These are phyloP conservation scores for Exocentrus adspersus DNA, from an alignment of 2,888 invertebrate genomes.

Conservation along the genomic window DNA sequence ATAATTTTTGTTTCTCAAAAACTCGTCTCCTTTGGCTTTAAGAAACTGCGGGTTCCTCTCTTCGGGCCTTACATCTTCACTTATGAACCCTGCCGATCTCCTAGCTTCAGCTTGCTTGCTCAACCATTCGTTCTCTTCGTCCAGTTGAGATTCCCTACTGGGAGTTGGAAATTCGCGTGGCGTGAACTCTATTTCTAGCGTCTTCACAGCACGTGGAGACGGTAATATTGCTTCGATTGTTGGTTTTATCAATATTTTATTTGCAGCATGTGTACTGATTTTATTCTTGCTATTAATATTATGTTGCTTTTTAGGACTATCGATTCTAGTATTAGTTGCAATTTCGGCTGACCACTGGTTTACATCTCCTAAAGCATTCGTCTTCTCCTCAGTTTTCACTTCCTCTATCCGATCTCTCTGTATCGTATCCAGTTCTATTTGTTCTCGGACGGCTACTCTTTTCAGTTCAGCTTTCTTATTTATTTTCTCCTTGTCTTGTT, in stretches of 20 bases:
- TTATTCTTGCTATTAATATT: background rate
- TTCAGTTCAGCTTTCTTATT: slow-evolving; percentile 68
- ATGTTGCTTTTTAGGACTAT: background rate
- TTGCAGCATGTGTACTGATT: background rate
- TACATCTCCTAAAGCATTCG: slow-evolving; percentile 73
- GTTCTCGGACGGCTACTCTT: slow-evolving; percentile 69
- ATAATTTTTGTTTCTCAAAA: slow-evolving; percentile 79
- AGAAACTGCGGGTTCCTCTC: slow-evolving; percentile 87
- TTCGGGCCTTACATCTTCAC: slow-evolving; percentile 78
- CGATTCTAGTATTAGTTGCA: slow-evolving; percentile 5
- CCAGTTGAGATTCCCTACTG: slow-evolving; percentile 75
- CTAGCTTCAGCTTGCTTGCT: slow-evolving; percentile 80
- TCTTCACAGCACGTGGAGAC: slow-evolving; percentile 67
- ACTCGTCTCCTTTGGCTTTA: slow-evolving; percentile 82
- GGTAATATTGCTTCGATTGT: slow-evolving; percentile 61
- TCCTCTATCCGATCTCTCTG: slow-evolving; percentile 72
- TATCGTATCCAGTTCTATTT: slow-evolving; percentile 69
- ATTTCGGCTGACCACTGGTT: slow-evolving; percentile 59
- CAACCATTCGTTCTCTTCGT: slow-evolving; percentile 83
- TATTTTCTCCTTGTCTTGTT: slow-evolving; percentile 66
- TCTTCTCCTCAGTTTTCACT: slow-evolving; percentile 71
- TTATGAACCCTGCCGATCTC: slow-evolving; percentile 74
- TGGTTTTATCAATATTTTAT: too few relatives aligned
- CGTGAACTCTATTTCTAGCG: slow-evolving; percentile 77
- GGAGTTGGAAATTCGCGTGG: slow-evolving; percentile 84